Base-by-base conservation (phyloP, 92 coral and sea anemone genomes). In the Meandrina meandrites region DNA sequence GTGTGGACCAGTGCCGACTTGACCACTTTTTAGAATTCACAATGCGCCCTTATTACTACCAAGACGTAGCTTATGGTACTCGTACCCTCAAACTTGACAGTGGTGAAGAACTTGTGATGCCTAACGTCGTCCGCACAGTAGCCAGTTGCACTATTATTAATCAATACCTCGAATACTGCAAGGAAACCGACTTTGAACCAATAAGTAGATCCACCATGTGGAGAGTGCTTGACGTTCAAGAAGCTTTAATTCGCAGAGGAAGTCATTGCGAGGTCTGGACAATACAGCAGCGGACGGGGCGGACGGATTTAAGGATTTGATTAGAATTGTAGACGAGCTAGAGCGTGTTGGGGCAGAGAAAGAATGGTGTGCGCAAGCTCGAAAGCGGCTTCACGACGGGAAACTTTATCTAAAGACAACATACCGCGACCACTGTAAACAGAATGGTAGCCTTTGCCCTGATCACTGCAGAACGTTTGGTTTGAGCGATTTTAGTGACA, bases 221-320 rank as follows among this genome's bases (percentile, higher is more conserved):
- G 90, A 82, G 92, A 54, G 88, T 92, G 11, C 90, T 86, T 40
- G 94, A 89, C 14, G 90, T 89, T 40, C 91, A 84, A 51, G 92
- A 89, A n/a, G n/a, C n/a, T n/a, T n/a, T n/a, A n/a, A n/a, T n/a
- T n/a, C n/a, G n/a, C n/a, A n/a, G n/a, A n/a, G n/a, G n/a, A n/a
- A n/a, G n/a, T 89, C 94, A 53, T 68, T 89, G 87, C 69, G 84
- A 89, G 94, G 94, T 17, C 92, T 89, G n/a, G 94, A 92, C 79
- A 92, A 92, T 60, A 92, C 92, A 19, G 95, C 95, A 37, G 89
- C 91, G 28, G 89, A 89, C 51, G 92, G 92, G 24, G 89, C 89
- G 16, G 86, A 84, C 24, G 89, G 86, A 19, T 76, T 92, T 81
- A 64, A 87, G 54, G 37, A 50, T 56, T 31, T 92, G 68, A 58